A percentile compares a stretch with the other conserved stretches of the same genome.
Conservation (phyloP, 2,113 vertebrate genomes). For the Enhydra lutris region DNA sequence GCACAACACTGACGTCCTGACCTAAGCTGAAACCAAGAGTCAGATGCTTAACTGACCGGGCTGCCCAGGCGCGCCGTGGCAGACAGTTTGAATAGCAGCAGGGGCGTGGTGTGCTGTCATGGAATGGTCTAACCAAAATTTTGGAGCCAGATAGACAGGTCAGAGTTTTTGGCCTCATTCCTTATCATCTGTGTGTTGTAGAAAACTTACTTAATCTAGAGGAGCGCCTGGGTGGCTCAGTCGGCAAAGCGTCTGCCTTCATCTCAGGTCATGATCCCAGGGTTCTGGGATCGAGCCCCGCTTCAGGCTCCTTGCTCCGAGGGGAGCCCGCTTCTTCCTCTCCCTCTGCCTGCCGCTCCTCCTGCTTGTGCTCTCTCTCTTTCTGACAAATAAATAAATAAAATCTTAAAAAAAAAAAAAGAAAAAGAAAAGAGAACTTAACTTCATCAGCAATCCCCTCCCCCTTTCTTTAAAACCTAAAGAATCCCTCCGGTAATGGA, state of each 20-base stretch:
- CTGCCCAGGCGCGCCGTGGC: too few relatives aligned
- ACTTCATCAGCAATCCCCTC: background rate
- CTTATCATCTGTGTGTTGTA: background rate
- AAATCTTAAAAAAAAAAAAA: background rate
- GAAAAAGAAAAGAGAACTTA: background rate
- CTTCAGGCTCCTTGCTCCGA: too few relatives aligned
- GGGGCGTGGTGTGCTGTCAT: too few relatives aligned
- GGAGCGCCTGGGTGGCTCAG: too few relatives aligned
- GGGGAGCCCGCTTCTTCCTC: too few relatives aligned
- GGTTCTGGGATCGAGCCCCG: too few relatives aligned
- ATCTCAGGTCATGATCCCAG: too few relatives aligned
- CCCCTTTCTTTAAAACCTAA: background rate
- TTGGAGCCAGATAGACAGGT: background rate
- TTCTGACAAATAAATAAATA: background rate
- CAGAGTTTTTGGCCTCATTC: background rate
- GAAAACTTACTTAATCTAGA: background rate
- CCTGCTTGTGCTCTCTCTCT: background rate
- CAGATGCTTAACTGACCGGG: background rate
- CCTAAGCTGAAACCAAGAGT: background rate
- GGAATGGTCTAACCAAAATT: background rate
- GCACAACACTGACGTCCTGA: background rate
- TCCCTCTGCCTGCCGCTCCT: too few relatives aligned
- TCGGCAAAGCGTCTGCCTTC: too few relatives aligned
- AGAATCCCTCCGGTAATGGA: background rate
- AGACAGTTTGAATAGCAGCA: background rate